Evolutionary conservation across 2,113 vertebrate species (phyloP).

Genomic region (Myodes glareolus): DNA sequence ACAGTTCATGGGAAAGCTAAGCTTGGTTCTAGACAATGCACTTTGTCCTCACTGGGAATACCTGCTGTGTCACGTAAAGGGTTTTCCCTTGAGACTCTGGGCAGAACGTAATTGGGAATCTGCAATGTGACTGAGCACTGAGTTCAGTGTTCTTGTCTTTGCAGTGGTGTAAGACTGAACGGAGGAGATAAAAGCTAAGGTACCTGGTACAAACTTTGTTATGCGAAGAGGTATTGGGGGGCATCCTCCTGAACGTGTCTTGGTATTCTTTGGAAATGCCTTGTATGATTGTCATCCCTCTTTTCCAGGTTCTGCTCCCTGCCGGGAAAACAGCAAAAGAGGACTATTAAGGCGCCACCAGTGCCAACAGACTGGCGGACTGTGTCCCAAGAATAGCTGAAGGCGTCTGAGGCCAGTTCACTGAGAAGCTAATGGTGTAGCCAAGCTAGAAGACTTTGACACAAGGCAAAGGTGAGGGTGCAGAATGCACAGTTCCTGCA

Average conservation of each 20-base stretch:
- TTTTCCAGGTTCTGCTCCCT: conserved; percentile 48
- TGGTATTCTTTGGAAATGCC: neutral
- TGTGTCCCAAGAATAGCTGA: neutral
- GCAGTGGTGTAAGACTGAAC: neutral
- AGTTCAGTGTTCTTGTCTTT: neutral
- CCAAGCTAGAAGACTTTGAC: neutral
- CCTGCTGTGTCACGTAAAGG: neutral
- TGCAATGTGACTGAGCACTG: neutral
- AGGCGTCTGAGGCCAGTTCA: neutral
- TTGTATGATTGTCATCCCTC: conserved; percentile 2
- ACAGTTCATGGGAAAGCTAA: neutral
- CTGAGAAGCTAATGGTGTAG: neutral
- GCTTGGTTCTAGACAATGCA: neutral
- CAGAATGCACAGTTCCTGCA: neutral
- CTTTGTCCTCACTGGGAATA: neutral
- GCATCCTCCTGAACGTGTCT: neutral
- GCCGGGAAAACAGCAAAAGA: conserved; percentile 41
- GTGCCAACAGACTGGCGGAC: neutral
- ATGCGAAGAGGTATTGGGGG: neutral
- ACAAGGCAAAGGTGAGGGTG: conserved; percentile 55
- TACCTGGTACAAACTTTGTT: neutral
- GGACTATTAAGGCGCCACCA: conserved; percentile 9
- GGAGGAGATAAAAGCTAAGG: neutral
- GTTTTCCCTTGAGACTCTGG: conserved; percentile 6
- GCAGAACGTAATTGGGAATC: neutral